Evolutionary conservation across 2,113 vertebrate genomes (phyloP), one percentile per base, ranked within the genome.

Genomic region (Pyxicephalus adspersus): DNA sequence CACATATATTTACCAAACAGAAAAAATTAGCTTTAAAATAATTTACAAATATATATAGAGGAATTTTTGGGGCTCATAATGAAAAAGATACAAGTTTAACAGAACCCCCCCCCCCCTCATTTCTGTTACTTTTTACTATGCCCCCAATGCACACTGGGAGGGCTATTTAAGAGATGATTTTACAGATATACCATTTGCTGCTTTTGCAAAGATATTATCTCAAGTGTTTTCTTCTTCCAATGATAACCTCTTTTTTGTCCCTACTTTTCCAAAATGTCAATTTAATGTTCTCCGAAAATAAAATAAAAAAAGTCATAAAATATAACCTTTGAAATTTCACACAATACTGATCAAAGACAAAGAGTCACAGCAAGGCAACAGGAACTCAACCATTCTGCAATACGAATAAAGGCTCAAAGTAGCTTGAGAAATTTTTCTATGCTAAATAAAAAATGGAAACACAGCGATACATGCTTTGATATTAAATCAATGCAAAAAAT

Each of bases 251-350:
- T 58, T 66, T 84, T 87, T 64, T 86, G 83, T 77, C 83, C 83
- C 71, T 85, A 85, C 73, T 81, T 79, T 18, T 63, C 74, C 83
- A 89, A 73, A 91, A 91, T 86, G 86, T 84, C 85, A 88, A 86
- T 23, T 34, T 83, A 84, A 74, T 83, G 68, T 81, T 83, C 76
- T 83, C 66, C 88, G 89, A 85, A 51, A 68, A 34, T 38, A 66
- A 66, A 66, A n/a, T n/a, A 67, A 71, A 71, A 55, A 29, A 60
- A 82, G 83, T n/a, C 51, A 58, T 61, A 61, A 81, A 86, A 86
- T 64, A 83, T 83, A 90, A 88, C 83, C 90, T 91, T 91, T 86
- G 73, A 87, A 87, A 88, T 90, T 87, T 88, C 84, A 88, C 85
- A 85, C 83, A 83, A 84, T 85, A 81, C 4, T 29, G 85, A 87